Evolutionary conservation across 2,888 invertebrate species (phyloP).

Genomic region (Tipula vernalis): DNA sequence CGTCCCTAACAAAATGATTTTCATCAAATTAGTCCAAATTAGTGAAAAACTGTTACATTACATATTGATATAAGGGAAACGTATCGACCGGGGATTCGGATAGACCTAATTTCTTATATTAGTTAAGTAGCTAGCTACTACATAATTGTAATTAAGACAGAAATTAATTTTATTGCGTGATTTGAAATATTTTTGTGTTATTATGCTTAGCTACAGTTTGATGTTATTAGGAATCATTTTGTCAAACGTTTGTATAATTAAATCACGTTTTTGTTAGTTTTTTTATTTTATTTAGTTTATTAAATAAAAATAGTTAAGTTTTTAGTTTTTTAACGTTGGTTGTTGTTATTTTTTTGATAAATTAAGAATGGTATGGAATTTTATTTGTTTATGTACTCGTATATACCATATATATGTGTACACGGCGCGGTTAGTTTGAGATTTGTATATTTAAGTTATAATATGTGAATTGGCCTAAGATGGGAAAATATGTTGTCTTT

Average conservation of each 20-base stretch:
- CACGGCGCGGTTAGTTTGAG: neutral
- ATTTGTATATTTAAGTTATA: neutral
- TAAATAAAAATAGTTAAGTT: neutral
- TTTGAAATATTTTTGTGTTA: neutral
- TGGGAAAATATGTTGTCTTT: neutral
- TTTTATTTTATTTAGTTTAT: neutral
- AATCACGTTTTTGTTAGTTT: neutral
- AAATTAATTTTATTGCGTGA: neutral
- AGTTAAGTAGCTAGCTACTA: neutral
- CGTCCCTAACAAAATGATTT: too few species aligned
- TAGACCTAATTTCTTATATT: too few species aligned
- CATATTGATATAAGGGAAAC: too few species aligned
- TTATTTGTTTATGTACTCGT: neutral
- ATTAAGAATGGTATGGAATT: neutral
- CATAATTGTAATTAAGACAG: neutral
- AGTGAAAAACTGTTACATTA: too few species aligned
- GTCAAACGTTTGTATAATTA: neutral
- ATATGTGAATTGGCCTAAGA: neutral
- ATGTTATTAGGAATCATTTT: neutral
- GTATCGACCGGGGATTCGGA: too few species aligned
- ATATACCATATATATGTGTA: too few species aligned
- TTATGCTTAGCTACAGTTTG: neutral
- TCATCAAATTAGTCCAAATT: too few species aligned
- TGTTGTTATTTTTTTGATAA: neutral
- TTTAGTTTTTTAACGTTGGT: neutral